These are phyloP conservation scores for Sclerodermus sp. DNA, from an alignment of 2,888 invertebrate species.

Conservation along the genomic window DNA sequence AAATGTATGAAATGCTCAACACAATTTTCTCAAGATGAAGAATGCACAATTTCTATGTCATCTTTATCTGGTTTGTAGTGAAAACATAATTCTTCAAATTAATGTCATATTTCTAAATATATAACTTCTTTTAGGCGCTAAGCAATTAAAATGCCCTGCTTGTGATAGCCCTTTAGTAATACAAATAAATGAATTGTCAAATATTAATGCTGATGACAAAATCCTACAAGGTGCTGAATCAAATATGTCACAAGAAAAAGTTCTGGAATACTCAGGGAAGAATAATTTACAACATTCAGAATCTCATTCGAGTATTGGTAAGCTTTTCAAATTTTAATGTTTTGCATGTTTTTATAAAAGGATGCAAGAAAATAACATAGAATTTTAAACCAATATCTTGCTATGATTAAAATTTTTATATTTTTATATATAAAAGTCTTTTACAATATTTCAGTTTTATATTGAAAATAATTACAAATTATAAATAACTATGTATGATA, in stretches of 20 bases:
- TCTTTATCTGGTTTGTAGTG: slow-evolving; percentile 18
- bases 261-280: slow-evolving; percentile 18
- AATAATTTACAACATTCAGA: slow-evolving; percentile 45
- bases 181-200: slow-evolving; percentile 57
- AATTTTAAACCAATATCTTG: not conserved
- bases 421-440: no score
- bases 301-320: slow-evolving; percentile 58
- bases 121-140: slow-evolving; percentile 27
- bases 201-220: slow-evolving; percentile 29
- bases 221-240: slow-evolving; percentile 10
- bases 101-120: slow-evolving; percentile 1
- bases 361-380: not conserved
- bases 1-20: slow-evolving; percentile 68
- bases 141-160: slow-evolving; percentile 60
- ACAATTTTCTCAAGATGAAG: slow-evolving; percentile 62
- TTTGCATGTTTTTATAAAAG: slow-evolving; percentile 5
- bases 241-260: slow-evolving; percentile 17
- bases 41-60: slow-evolving; percentile 30
- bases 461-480: no score
- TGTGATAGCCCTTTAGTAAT: slow-evolving; percentile 65
- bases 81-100: not conserved
- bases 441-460: no score
- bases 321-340: slow-evolving; percentile 13
- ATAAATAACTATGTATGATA: no score
- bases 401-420: not conserved